Percentiles rank a stretch among this genome's conserved stretches.
Evolutionary conservation across 1,140 invertebrate genomes (phyloP).

Genomic region (Amphibalanus amphitrite): DNA sequence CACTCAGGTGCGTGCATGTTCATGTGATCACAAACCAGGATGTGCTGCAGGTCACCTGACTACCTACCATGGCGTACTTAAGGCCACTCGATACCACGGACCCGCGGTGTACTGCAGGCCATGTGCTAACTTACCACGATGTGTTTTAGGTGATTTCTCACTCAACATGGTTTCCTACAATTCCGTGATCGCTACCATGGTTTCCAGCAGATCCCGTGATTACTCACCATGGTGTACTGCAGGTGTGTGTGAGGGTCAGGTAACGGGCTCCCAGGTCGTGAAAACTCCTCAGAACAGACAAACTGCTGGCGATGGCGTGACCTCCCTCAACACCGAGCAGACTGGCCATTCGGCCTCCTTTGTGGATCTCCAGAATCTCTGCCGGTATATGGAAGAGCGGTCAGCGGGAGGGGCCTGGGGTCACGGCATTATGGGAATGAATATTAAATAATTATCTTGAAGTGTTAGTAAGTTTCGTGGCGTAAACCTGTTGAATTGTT

Average conservation of each 20-base stretch:
- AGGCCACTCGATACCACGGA: constrained; percentile 55
- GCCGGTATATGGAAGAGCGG: constrained; percentile 9
- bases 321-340: constrained; percentile 42
- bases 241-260: constrained; percentile 65
- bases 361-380: constrained; percentile 29
- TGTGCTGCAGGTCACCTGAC: constrained; percentile 58
- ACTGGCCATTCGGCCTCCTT: constrained; percentile 28
- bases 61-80: constrained; percentile 60
- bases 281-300: constrained; percentile 58
- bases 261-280: constrained; percentile 64
- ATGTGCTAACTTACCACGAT: constrained; percentile 67
- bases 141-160: too few species aligned
- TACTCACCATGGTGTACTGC: constrained; percentile 60
- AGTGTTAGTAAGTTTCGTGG: too few species aligned
- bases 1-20: too few species aligned
- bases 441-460: too few species aligned
- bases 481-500: too few species aligned
- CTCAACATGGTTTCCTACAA: too few species aligned
- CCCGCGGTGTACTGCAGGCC: constrained; percentile 71
- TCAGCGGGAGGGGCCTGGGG: too few species aligned
- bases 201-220: too few species aligned
- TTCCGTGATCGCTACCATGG: too few species aligned
- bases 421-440: too few species aligned
- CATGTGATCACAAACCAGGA: constrained; percentile 42
- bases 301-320: constrained; percentile 59